phyloP scores from a whole-genome alignment of 2,888 invertebrate species.

The Acanthosepion lycidas region DNA sequence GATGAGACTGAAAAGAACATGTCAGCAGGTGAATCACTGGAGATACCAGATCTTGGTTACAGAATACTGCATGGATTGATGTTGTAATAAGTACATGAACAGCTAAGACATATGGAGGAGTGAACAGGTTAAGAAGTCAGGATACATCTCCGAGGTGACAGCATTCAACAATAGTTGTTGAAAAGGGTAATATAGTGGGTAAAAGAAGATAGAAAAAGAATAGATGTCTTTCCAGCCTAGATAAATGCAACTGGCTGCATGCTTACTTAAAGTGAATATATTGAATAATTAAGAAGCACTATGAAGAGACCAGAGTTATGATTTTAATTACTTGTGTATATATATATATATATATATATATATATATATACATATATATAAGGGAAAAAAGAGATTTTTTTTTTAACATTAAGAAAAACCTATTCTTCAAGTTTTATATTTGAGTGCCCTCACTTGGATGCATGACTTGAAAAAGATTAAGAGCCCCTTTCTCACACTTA shows the following conservation, averaged over 20 bases:
- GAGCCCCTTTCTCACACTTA: too few relatives aligned
- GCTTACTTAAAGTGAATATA: background rate
- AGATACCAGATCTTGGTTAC: background rate
- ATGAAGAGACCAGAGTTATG: too few relatives aligned
- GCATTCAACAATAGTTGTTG: background rate
- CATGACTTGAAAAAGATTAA: too few relatives aligned
- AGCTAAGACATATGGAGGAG: background rate
- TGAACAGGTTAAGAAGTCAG: background rate
- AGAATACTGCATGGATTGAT: background rate
- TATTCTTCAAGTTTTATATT: too few relatives aligned
- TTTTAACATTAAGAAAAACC: too few relatives aligned
- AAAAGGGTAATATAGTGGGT: background rate
- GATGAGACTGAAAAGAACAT: conserved; percentile 33
- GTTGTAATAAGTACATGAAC: background rate
- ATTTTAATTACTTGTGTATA: too few relatives aligned
- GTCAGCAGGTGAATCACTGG: conserved; percentile 13
- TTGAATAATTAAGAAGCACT: background rate
- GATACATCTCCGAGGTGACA: background rate
- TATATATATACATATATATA: too few relatives aligned
- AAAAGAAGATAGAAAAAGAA: background rate
- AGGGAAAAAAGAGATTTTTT: too few relatives aligned
- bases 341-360: too few relatives aligned
- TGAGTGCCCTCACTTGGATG: too few relatives aligned
- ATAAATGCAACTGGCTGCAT: background rate
- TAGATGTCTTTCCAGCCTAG: background rate